A percentile compares a stretch with the other conserved stretches of the same genome.
Conservation (phyloP, 92 coral and sea anemone species). For the Phenganax marumi region DNA sequence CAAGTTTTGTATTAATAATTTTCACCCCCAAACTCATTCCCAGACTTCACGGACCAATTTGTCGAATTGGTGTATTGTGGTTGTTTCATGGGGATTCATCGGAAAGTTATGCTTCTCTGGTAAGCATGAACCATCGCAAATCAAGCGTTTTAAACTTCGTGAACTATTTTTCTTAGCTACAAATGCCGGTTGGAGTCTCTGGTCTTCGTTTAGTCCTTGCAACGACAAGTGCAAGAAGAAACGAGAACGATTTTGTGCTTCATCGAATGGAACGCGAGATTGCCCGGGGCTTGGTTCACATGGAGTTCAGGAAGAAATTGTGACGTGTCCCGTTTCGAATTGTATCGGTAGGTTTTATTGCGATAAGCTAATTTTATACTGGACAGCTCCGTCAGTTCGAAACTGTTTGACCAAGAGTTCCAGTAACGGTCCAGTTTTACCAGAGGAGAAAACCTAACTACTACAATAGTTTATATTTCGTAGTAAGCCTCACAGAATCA, state of each 20-base stretch:
- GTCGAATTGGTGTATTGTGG: too few species aligned
- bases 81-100: too few species aligned
- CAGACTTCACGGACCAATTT: too few species aligned
- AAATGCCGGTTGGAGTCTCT: slow-evolving; percentile 75
- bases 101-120: neutral
- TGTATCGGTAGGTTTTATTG: slow-evolving; percentile 63
- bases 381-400: too few species aligned
- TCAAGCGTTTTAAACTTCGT: neutral
- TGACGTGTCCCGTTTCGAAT: slow-evolving; percentile 56
- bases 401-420: too few species aligned
- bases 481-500: too few species aligned
- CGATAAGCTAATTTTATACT: too few species aligned
- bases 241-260: slow-evolving; percentile 81
- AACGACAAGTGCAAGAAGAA: slow-evolving; percentile 59
- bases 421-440: too few species aligned
- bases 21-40: too few species aligned
- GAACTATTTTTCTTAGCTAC: slow-evolving; percentile 36
- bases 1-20: too few species aligned
- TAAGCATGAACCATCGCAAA: neutral
- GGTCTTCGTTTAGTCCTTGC: slow-evolving; percentile 87
- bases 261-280: slow-evolving; percentile 63
- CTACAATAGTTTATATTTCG: too few species aligned
- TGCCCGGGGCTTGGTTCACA: slow-evolving; percentile 66
- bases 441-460: too few species aligned
- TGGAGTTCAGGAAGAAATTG: slow-evolving; percentile 65